A percentile compares a stretch with the other conserved stretches of the same genome.
Conservation (phyloP, 2,888 invertebrate species). For the Byasa hedistus region DNA sequence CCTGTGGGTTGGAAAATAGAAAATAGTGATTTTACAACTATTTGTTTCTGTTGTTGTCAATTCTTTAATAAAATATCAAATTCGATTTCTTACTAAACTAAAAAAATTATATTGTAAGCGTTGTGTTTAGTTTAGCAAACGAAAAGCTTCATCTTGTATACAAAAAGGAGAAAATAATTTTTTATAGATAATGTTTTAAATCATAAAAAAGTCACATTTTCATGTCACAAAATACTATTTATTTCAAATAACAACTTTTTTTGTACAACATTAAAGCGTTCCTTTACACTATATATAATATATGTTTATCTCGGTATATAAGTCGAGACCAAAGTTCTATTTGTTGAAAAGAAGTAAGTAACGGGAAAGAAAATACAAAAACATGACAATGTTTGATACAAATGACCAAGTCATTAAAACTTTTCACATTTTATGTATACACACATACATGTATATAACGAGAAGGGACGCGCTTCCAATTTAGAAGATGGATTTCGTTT, state of each 20-base stretch:
- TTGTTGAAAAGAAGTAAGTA: slow-evolving; percentile 6
- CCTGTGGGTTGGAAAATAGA: no score
- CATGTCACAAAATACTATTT: no score
- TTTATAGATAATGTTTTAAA: no score
- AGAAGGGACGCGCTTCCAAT: slow-evolving; percentile 38
- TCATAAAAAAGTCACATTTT: no score
- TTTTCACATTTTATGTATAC: slow-evolving; percentile 48
- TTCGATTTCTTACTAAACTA: no score
- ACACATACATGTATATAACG: slow-evolving; percentile 35
- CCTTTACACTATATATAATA: neutral
- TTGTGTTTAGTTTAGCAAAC: no score
- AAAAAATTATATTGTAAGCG: no score
- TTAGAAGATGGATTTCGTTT: slow-evolving; percentile 27
- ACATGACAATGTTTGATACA: slow-evolving; percentile 35
- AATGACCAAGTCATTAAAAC: slow-evolving; percentile 54
- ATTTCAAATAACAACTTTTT: neutral
- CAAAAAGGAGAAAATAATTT: no score
- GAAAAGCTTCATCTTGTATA: no score
- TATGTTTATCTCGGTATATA: neutral
- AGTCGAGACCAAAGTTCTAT: slow-evolving; percentile 9
- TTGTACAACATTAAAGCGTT: neutral
- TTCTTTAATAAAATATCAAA: no score
- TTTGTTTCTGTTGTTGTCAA: no score
- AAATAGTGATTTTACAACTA: no score
- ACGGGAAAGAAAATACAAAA: slow-evolving; percentile 22